phyloP scores from a whole-genome alignment of 2,888 invertebrate genomes.

The Allophyes oxyacanthae region DNA sequence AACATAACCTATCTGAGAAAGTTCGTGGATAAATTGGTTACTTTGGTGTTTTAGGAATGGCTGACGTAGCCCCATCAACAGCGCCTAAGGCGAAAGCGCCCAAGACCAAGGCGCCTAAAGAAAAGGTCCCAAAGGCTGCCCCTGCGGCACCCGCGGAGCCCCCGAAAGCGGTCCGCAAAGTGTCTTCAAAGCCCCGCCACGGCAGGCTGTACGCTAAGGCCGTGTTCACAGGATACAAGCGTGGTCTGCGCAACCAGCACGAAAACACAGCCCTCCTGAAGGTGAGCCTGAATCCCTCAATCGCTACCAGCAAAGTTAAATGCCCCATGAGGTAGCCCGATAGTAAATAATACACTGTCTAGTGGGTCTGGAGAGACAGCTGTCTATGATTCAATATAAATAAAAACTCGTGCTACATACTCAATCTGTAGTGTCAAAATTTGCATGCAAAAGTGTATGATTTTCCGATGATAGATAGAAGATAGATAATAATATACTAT shows the following conservation, averaged over 20 bases:
- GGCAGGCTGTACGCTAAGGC: slow-evolving; percentile 99
- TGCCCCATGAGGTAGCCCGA: slow-evolving; percentile 27
- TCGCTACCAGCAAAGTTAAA: not conserved
- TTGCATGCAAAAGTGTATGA: no score
- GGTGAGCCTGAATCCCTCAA: slow-evolving; percentile 71
- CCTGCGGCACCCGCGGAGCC: slow-evolving; percentile 88
- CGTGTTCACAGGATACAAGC: slow-evolving; percentile 98
- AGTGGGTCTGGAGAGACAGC: no score
- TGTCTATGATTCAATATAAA: no score
- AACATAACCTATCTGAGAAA: slow-evolving; percentile 80
- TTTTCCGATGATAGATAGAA: no score
- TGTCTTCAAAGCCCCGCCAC: slow-evolving; percentile 90
- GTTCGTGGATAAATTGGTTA: slow-evolving; percentile 50
- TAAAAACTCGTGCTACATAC: no score
- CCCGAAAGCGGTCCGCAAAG: slow-evolving; percentile 85
- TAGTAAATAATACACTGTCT: no score
- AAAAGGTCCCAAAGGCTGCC: slow-evolving; percentile 88
- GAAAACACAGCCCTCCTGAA: slow-evolving; percentile 98
- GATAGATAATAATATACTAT: no score
- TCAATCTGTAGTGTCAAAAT: no score
- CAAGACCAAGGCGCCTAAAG: slow-evolving; percentile 89
- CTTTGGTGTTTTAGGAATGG: slow-evolving; percentile 88
- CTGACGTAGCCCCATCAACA: slow-evolving; percentile 89
- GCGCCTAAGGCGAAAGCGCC: slow-evolving; percentile 88
- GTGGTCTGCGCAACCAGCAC: slow-evolving; percentile 99